These are phyloP conservation scores for Lasioglossum baleicum DNA, from an alignment of 1,140 invertebrate species.

Conservation along the genomic window DNA sequence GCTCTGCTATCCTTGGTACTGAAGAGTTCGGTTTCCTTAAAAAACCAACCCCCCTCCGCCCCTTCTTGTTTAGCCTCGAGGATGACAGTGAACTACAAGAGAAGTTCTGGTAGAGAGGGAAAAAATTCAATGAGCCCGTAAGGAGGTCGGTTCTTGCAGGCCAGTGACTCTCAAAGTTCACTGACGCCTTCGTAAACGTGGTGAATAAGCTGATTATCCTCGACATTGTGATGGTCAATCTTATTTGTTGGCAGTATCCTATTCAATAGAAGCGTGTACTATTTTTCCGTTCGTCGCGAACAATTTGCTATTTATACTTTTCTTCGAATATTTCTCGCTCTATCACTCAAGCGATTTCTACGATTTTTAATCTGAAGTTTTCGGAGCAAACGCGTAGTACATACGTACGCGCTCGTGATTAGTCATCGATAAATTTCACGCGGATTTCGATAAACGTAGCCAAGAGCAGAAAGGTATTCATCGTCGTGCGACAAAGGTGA, in stretches of 20 bases:
- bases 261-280: background rate
- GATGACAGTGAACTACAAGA: slow-evolving; percentile 64
- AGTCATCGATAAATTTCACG: background rate
- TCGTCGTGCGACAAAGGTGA: background rate
- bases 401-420: too few relatives aligned
- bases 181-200: slow-evolving; percentile 54
- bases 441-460: background rate
- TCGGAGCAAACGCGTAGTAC: too few relatives aligned
- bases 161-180: slow-evolving; percentile 65
- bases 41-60: slow-evolving; percentile 36
- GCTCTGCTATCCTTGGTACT: slow-evolving; percentile 42
- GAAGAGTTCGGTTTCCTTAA: slow-evolving; percentile 36
- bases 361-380: too few relatives aligned
- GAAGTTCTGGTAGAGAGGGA: slow-evolving; percentile 57
- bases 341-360: too few relatives aligned
- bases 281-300: background rate
- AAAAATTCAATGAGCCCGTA: slow-evolving; percentile 64
- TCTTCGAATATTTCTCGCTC: background rate
- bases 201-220: slow-evolving; percentile 54
- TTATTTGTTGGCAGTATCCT: background rate
- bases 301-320: background rate
- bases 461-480: background rate
- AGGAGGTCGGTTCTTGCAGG: slow-evolving; percentile 64
- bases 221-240: slow-evolving; percentile 29
- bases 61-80: slow-evolving; percentile 21